phyloP scores from a whole-genome alignment of 2,113 vertebrate genomes.

The Mungos mungo region DNA sequence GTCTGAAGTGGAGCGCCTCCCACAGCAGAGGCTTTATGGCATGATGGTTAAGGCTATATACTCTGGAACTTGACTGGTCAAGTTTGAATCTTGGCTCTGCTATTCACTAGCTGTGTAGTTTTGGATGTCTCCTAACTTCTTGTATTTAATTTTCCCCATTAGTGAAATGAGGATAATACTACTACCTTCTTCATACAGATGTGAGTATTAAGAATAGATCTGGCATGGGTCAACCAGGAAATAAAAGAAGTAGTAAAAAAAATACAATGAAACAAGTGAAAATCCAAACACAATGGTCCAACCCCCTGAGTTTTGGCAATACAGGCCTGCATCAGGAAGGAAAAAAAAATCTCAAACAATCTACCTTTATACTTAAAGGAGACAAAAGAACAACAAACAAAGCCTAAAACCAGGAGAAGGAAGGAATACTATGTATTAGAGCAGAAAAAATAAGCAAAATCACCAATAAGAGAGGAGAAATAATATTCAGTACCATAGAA shows the following conservation, averaged over 20 bases:
- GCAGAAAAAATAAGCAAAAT: neutral
- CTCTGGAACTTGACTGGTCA: no score
- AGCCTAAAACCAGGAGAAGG: neutral
- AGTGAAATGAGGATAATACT: neutral
- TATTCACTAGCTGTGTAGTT: neutral
- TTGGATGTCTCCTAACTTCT: neutral
- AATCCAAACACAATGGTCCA: neutral
- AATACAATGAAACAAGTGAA: neutral
- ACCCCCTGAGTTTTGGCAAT: neutral
- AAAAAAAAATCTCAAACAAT: neutral
- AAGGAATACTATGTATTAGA: neutral
- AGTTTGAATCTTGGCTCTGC: neutral
- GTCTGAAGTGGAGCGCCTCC: neutral
- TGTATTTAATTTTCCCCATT: neutral
- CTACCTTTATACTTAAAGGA: neutral
- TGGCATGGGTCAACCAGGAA: neutral
- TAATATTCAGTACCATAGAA: neutral
- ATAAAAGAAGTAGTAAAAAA: neutral
- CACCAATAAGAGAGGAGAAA: neutral
- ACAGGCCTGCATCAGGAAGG: neutral
- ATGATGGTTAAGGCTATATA: neutral
- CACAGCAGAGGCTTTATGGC: neutral
- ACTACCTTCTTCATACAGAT: neutral
- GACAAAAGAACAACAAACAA: neutral
- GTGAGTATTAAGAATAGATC: neutral